Evolutionary conservation across 2,113 vertebrate species (phyloP).

Genomic region (Apteryx mantelli): DNA sequence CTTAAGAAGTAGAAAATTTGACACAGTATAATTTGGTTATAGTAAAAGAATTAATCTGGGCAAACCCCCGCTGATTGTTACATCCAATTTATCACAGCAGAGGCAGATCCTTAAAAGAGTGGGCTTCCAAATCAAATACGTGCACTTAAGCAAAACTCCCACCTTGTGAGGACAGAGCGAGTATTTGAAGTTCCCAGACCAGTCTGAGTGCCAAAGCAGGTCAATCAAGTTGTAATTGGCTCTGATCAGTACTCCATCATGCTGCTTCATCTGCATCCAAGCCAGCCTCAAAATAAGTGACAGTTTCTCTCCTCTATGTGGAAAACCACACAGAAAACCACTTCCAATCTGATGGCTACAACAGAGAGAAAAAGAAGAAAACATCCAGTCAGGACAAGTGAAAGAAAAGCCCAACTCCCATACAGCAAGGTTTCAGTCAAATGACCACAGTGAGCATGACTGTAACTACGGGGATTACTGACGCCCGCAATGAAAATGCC

Average conservation of each 20-base stretch:
- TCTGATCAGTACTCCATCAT: neutral
- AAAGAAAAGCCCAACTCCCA: neutral
- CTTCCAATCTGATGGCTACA: neutral
- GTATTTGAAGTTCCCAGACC: neutral
- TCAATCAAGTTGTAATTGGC: slow-evolving; percentile 25
- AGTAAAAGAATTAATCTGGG: slow-evolving; percentile 15
- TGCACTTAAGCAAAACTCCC: neutral
- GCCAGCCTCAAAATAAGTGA: neutral
- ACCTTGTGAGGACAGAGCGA: neutral
- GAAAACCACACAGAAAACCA: neutral
- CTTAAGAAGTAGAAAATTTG: neutral
- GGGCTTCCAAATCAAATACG: neutral
- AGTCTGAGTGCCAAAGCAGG: neutral
- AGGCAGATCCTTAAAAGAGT: neutral
- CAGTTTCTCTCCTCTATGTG: neutral
- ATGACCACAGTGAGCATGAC: neutral
- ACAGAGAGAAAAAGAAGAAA: neutral
- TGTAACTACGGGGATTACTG: neutral
- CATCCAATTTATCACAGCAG: neutral
- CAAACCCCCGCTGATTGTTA: neutral
- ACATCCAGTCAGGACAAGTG: neutral
- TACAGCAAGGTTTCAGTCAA: neutral
- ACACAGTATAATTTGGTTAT: neutral
- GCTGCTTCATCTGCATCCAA: neutral
- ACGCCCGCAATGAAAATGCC: neutral